phyloP scores from a whole-genome alignment of 2,113 vertebrate genomes.

The Poecilia latipinna region DNA sequence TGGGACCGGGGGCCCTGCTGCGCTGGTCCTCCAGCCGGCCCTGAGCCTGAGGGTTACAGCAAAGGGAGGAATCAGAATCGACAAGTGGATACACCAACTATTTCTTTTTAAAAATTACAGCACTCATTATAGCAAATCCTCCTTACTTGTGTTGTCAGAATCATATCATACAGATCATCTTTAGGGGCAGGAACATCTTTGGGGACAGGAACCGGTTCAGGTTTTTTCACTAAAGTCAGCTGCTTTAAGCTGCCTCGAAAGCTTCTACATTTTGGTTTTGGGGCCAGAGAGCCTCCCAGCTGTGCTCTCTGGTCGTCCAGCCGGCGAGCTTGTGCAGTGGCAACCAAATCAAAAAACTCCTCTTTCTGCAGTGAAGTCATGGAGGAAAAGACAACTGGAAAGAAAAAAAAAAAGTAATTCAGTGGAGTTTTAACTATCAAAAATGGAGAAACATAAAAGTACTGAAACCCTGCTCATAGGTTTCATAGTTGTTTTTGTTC shows the following conservation, averaged over 20 bases:
- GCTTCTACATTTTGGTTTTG: constrained; percentile 58
- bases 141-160: constrained; percentile 85
- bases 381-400: constrained; percentile 84
- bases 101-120: neutral
- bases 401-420: constrained; percentile 1
- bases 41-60: constrained; percentile 70
- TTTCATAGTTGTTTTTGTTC: neutral
- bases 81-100: neutral
- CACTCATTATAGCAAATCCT: fast-evolving
- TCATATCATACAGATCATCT: constrained; percentile 89
- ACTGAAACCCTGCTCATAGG: neutral
- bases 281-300: constrained; percentile 50
- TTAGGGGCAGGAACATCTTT: constrained; percentile 77
- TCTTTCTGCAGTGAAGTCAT: constrained; percentile 89
- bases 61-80: neutral
- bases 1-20: constrained; percentile 85
- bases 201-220: constrained; percentile 42
- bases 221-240: constrained; percentile 55
- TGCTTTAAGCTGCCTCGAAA: constrained; percentile 77
- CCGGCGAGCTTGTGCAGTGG: constrained; percentile 84
- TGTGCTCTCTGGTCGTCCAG: constrained; percentile 87
- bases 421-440: neutral
- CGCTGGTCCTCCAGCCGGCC: constrained; percentile 91
- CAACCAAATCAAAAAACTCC: constrained; percentile 88
- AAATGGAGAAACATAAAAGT: neutral